Evolutionary conservation across 1,140 invertebrate species (phyloP), one percentile per base, ranked within the genome.

Genomic region (Phymastichus coffea): DNA sequence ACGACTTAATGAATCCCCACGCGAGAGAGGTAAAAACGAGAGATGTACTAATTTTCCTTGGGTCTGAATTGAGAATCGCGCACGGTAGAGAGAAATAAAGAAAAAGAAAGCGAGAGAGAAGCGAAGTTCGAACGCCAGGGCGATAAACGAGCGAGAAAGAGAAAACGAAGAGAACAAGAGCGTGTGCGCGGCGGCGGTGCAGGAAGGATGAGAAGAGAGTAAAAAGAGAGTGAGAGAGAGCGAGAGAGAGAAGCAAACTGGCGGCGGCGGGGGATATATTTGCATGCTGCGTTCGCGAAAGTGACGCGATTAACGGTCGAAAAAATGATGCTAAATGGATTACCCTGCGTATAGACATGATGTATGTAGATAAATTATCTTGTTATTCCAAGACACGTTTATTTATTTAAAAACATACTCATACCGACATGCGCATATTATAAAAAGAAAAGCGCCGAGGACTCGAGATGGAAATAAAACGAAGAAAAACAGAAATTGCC

Each of bases 31-130:
- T n/a, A n/a, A n/a, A n/a, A n/a, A n/a, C 25, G 43, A 37, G 28
- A 56, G 53, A 56, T 56, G 53, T 56, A 56, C 53, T 56, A 56
- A 56, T 56, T 56, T 56, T 56, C 53, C 30, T 47, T 22, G 43
- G 53, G 41, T 43, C 40, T n/a, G n/a, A n/a, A n/a, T n/a, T n/a
- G n/a, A n/a, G n/a, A n/a, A n/a, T n/a, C n/a, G n/a, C n/a, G n/a
- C n/a, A n/a, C n/a, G n/a, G n/a, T n/a, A n/a, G n/a, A n/a, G n/a
- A n/a, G n/a, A n/a, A n/a, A n/a, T 33, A 33, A 33, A 33, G 12
- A 30, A 8, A 47, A n/a, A 25, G 3, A 15, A 9, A 8, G 9
- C 1, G 14, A n/a, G 25, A 53, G 23, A 26, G 51, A 33, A 33
- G 28, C 28, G 28, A 7, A 7, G 28, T 33, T 7, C 28, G 12